Evolutionary conservation across 2,888 invertebrate genomes (phyloP).

Genomic region (Noctua pronuba): DNA sequence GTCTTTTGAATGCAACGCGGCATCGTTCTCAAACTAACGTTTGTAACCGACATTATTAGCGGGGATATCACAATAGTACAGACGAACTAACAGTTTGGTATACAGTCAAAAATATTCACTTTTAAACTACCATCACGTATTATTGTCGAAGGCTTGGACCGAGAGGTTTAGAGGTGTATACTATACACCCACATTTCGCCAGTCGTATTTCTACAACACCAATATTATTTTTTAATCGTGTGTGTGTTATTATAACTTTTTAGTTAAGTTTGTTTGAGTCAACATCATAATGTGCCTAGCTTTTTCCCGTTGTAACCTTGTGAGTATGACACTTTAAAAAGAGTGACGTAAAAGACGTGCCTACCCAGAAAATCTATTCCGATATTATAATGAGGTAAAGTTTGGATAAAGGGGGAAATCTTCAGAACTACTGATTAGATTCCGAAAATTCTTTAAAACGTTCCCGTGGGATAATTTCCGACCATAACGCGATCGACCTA

Average conservation of each 20-base stretch:
- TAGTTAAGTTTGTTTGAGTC: background rate
- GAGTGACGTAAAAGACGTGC: background rate
- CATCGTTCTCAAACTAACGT: conserved; percentile 57
- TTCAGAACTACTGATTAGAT: background rate
- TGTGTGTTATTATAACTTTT: background rate
- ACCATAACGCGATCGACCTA: background rate
- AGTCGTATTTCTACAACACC: background rate
- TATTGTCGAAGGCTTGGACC: no score
- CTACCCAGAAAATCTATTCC: background rate
- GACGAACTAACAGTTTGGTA: background rate
- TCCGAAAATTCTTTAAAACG: background rate
- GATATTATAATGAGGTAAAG: background rate
- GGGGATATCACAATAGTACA: conserved; percentile 54
- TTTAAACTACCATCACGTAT: background rate
- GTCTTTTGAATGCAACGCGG: conserved; percentile 69
- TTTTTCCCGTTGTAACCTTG: no score
- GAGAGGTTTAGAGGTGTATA: background rate
- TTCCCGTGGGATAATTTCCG: background rate
- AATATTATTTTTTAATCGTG: background rate
- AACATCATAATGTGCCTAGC: no score
- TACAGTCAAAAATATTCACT: background rate
- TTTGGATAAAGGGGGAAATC: background rate
- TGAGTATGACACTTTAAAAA: background rate
- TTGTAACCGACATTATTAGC: conserved; percentile 51
- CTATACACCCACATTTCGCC: background rate